Percentiles rank a stretch among this genome's conserved stretches.
phyloP scores from a whole-genome alignment of 2,113 vertebrate genomes.

The Rostratula benghalensis region DNA sequence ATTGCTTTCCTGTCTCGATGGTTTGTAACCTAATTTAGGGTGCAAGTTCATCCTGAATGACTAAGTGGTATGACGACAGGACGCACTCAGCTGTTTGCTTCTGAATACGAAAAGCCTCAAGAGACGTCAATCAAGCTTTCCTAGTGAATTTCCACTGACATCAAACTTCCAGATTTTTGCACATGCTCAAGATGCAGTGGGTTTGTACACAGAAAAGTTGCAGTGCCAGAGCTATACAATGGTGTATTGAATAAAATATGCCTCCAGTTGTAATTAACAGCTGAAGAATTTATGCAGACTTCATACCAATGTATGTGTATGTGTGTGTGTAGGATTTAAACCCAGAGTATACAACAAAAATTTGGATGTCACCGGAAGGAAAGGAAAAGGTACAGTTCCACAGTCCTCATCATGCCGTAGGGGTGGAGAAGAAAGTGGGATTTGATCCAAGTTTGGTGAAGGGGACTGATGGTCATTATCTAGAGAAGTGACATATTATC shows the following conservation, averaged over 20 bases:
- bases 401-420: fast-evolving
- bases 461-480: background rate
- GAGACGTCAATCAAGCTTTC: conserved; percentile 22
- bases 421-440: background rate
- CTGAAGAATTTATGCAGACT: background rate
- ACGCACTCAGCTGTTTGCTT: background rate
- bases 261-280: background rate
- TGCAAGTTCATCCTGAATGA: conserved; percentile 3
- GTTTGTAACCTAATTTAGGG: background rate
- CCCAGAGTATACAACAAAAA: background rate
- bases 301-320: background rate
- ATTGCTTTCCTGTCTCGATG: background rate
- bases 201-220: background rate
- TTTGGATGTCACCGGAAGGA: background rate
- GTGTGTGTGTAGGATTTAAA: background rate
- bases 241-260: background rate
- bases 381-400: background rate
- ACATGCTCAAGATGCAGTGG: background rate
- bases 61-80: background rate
- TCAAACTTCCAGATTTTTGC: background rate
- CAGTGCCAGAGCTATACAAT: background rate
- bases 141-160: background rate
- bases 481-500: background rate
- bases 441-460: background rate
- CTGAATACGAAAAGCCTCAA: background rate